Conservation (phyloP, 2,113 vertebrate genomes). For the Phylloscopus trochilus region DNA sequence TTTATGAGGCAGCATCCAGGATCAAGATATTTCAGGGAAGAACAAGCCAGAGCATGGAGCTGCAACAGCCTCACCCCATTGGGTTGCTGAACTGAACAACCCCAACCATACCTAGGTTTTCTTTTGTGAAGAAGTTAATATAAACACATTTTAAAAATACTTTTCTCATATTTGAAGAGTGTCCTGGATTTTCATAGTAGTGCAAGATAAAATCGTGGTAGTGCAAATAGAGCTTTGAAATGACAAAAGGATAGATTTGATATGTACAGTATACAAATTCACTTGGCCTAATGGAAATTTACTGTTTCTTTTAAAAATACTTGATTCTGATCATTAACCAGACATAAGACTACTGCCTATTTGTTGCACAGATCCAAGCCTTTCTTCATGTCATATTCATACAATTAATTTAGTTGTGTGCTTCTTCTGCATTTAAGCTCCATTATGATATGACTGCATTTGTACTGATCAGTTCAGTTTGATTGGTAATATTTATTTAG, state of each 20-base stretch:
- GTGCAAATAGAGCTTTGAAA: neutral
- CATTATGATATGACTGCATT: neutral
- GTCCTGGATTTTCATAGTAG: neutral
- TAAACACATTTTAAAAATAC: neutral
- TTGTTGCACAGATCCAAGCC: neutral
- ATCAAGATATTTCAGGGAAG: neutral
- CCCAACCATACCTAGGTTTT: neutral
- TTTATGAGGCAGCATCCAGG: neutral
- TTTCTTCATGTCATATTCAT: neutral
- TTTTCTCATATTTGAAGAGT: neutral
- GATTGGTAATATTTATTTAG: neutral
- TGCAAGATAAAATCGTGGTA: neutral
- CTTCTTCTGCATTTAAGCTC: neutral
- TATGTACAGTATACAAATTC: neutral
- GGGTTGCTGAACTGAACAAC: neutral
- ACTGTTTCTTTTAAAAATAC: neutral
- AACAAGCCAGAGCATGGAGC: neutral
- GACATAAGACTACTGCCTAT: neutral
- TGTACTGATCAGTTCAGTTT: neutral
- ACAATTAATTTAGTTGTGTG: neutral
- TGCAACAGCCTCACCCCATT: neutral
- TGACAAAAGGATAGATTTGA: neutral
- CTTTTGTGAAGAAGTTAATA: neutral
- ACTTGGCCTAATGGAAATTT: neutral
- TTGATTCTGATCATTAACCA: neutral